Evolutionary conservation across 2,888 invertebrate species (phyloP), one percentile per base, ranked within the genome.

Genomic region (Plagiodera versicolora): DNA sequence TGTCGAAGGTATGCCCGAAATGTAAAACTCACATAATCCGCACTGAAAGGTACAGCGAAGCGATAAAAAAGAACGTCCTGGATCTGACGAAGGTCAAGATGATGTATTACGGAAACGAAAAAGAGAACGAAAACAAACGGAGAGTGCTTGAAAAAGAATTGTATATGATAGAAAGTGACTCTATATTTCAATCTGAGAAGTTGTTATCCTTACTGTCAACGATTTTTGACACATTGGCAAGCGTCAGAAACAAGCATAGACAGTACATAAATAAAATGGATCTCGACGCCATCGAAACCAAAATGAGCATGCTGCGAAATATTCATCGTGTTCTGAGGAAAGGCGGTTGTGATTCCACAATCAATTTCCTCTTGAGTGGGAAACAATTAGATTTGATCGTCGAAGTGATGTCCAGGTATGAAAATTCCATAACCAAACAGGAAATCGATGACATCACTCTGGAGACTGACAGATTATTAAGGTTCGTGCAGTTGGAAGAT

Each of bases 81-180:
- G 73, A 72, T 58, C 65, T 75, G 6, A 55, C 46, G 8, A 54
- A 61, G 18, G 70, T 69, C 11, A 72, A 72, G 59, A 49, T 18
- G 14, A 48, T 32, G 24, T 60, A 58, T 17, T 82, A 80, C 62
- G 84, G 84, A 24, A 76, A 72, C 44, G 1, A 49, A 9, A 2
- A 58, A 5, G 67, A 76, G 58, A 81, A 81, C 56, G 66, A 75
- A 56, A 79, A 80, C 48, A 77, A 74, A 62, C 66, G 64, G 52
- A 19, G 10, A 0, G 18, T 60, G 9, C 50, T 71, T 5, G 17
- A 18, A 9, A 11, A 20, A 1, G 14, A 20, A 49, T 11, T 49
- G 24, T n/a, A n/a, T n/a, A n/a, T n/a, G n/a, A n/a, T n/a, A n/a
- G n/a, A n/a, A n/a, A n/a, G n/a, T n/a, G n/a, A n/a, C n/a, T n/a